Evolutionary conservation across 2,113 vertebrate genomes (phyloP).

Genomic region (Thymallus thymallus): DNA sequence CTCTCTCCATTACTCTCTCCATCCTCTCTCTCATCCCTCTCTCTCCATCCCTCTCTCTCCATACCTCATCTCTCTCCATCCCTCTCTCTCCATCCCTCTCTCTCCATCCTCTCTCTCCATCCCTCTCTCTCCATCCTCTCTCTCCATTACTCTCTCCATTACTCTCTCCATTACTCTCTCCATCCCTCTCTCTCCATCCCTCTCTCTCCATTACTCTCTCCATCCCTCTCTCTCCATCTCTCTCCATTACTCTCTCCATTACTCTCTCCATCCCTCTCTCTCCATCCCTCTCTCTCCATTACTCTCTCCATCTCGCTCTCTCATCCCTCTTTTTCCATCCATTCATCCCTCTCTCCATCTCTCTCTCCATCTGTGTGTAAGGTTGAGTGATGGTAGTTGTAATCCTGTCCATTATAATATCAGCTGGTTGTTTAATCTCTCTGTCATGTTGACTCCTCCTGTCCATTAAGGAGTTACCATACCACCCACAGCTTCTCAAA

Average conservation of each 20-base stretch:
- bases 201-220: too few species aligned
- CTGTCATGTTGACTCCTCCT: constrained; percentile 4
- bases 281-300: background rate
- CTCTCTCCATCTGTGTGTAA: background rate
- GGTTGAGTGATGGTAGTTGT: background rate
- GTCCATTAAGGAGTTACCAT: background rate
- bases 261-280: background rate
- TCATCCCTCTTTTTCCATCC: background rate
- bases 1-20: too few species aligned
- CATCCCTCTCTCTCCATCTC: too few species aligned
- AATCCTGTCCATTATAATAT: background rate
- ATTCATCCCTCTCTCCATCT: background rate
- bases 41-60: background rate
- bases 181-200: too few species aligned
- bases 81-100: background rate
- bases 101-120: background rate
- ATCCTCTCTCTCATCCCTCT: too few species aligned
- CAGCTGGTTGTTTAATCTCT: background rate
- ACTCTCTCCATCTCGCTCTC: background rate
- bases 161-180: too few species aligned
- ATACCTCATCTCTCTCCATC: background rate
- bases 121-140: background rate
- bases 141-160: too few species aligned
- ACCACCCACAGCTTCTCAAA: too few species aligned
- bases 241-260: background rate